Conservation (phyloP, 2,888 invertebrate genomes). For the Harpalus rufipes region DNA sequence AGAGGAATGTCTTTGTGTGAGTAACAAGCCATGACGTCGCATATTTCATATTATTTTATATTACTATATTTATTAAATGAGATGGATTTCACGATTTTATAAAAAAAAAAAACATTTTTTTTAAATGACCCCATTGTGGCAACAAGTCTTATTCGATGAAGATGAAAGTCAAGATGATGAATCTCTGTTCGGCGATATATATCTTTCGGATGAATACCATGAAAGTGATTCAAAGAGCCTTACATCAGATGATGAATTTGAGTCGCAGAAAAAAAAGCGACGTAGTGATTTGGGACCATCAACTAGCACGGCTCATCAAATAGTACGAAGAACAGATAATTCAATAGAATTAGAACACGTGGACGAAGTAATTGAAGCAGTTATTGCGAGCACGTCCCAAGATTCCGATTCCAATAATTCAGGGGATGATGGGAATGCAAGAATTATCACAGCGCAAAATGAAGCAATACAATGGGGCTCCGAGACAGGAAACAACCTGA, state of each 20-base stretch:
- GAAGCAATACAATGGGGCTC: slow-evolving; percentile 10
- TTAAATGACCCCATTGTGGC: no score
- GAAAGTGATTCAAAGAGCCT: background rate
- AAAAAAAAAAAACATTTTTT: no score
- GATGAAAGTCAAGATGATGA: no score
- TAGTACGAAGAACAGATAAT: slow-evolving; percentile 6
- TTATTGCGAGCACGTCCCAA: slow-evolving; percentile 21
- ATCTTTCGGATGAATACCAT: slow-evolving; percentile 13
- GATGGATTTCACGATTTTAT: no score
- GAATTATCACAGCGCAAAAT: slow-evolving; percentile 12
- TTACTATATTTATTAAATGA: no score
- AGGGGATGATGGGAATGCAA: slow-evolving; percentile 13
- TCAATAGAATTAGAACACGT: background rate
- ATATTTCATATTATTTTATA: no score
- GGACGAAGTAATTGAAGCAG: slow-evolving; percentile 23
- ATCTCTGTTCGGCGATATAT: no score
- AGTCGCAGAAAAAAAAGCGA: slow-evolving; percentile 20
- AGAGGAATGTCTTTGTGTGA: no score
- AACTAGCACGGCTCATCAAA: slow-evolving; percentile 4
- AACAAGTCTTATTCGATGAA: no score
- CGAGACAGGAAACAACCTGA: slow-evolving; percentile 19
- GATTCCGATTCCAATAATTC: background rate
- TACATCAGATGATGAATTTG: slow-evolving; percentile 23
- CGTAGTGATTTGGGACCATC: slow-evolving; percentile 6
- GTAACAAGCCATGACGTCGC: no score